These are phyloP conservation scores for Pluvianellus socialis DNA, from an alignment of 2,113 vertebrate genomes.

Conservation along the genomic window DNA sequence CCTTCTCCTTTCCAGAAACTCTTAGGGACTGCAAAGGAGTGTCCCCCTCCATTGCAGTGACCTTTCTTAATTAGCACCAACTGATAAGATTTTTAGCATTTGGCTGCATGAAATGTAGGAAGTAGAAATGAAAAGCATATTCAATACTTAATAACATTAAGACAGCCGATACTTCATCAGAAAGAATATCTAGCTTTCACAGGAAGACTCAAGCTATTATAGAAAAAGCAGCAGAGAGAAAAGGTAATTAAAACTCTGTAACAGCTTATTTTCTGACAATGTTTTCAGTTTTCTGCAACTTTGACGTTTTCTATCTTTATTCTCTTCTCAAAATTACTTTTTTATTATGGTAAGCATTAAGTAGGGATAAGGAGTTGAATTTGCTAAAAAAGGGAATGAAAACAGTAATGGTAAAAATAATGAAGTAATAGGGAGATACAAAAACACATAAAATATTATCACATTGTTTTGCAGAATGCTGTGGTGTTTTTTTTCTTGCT, in stretches of 20 bases:
- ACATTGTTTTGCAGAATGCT: neutral
- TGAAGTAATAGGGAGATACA: neutral
- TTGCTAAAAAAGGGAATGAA: neutral
- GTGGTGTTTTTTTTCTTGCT: neutral
- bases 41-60: neutral
- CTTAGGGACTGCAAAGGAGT: neutral
- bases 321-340: neutral
- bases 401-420: neutral
- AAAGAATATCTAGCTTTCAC: constrained; percentile 2
- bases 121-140: neutral
- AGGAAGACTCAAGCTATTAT: neutral
- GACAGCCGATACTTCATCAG: neutral
- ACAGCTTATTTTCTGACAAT: neutral
- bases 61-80: neutral
- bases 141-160: constrained; percentile 12
- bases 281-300: constrained; percentile 7
- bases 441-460: neutral
- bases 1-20: neutral
- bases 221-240: neutral
- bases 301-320: neutral
- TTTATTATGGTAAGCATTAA: constrained; percentile 21
- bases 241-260: constrained; percentile 17
- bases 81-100: neutral
- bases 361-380: constrained; percentile 8
- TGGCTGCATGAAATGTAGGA: neutral